These are phyloP conservation scores for Hermaeophaga mercurialis DNA, from an alignment of 2,888 invertebrate species.

Conservation along the genomic window DNA sequence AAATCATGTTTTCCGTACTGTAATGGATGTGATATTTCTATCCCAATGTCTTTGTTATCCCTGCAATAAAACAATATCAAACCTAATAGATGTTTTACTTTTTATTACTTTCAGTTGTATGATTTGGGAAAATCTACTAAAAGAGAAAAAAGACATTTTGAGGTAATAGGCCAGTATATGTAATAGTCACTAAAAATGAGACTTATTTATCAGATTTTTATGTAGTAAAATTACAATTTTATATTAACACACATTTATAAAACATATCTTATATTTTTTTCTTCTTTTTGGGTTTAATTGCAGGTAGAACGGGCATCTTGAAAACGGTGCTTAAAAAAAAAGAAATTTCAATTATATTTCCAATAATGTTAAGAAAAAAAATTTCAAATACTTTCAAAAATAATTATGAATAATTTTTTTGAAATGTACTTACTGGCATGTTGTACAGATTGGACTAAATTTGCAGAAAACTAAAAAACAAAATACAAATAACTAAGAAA, in stretches of 20 bases:
- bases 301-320: conserved; percentile 82
- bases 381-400: not conserved
- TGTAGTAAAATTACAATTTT: too few relatives aligned
- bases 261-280: conserved; percentile 62
- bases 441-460: conserved; percentile 96
- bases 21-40: conserved; percentile 47
- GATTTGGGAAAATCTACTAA: too few relatives aligned
- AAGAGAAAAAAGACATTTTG: too few relatives aligned
- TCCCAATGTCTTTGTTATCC: conserved; percentile 44
- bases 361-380: not conserved
- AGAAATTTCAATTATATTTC: too few relatives aligned
- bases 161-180: too few relatives aligned
- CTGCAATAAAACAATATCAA: conserved; percentile 28
- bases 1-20: conserved; percentile 43
- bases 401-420: too few relatives aligned
- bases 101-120: too few relatives aligned
- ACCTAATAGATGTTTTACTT: not conserved
- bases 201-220: too few relatives aligned
- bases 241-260: too few relatives aligned
- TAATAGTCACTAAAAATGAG: too few relatives aligned
- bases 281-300: conserved; percentile 80
- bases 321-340: conserved; percentile 80
- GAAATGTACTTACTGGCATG: conserved; percentile 84
- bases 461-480: conserved; percentile 87
- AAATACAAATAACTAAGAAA: not conserved